These are phyloP conservation scores for Cosmia trapezina DNA, from an alignment of 2,888 invertebrate genomes.

Conservation along the genomic window DNA sequence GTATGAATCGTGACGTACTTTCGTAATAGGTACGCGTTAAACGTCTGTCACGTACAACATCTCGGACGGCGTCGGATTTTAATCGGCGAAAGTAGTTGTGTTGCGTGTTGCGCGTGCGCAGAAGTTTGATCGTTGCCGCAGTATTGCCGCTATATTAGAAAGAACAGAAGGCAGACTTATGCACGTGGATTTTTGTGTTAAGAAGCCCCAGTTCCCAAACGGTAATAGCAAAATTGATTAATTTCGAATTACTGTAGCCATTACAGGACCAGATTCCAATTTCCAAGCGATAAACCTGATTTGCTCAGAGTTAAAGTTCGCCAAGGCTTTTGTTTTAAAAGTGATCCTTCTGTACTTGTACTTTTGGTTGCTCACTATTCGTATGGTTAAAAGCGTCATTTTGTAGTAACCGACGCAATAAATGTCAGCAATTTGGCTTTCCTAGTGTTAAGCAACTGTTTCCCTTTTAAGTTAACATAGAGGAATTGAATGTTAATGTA, in stretches of 20 bases:
- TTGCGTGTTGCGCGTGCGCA: slow-evolving; percentile 83
- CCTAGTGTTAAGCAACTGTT: slow-evolving; percentile 66
- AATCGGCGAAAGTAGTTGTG: slow-evolving; percentile 88
- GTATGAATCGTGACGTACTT: slow-evolving; percentile 71
- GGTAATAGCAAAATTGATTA: neutral
- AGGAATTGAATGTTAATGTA: slow-evolving; percentile 52
- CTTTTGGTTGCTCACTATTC: slow-evolving; percentile 55
- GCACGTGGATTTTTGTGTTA: neutral
- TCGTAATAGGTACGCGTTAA: slow-evolving; percentile 75
- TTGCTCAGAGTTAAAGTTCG: neutral
- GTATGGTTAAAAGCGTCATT: slow-evolving; percentile 66
- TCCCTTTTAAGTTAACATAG: slow-evolving; percentile 60
- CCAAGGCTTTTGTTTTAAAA: neutral
- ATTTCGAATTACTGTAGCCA: neutral
- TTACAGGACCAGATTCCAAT: neutral
- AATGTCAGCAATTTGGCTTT: slow-evolving; percentile 69
- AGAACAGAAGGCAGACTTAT: slow-evolving; percentile 32
- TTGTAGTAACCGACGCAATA: slow-evolving; percentile 69
- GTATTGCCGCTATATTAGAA: neutral
- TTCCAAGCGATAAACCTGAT: neutral
- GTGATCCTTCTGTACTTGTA: slow-evolving; percentile 13
- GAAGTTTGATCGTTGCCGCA: slow-evolving; percentile 74
- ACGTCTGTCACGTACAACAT: slow-evolving; percentile 80
- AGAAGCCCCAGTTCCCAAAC: neutral
- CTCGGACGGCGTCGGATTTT: slow-evolving; percentile 78